phyloP scores from a whole-genome alignment of 1,140 invertebrate genomes.

The Leptinotarsa texana region DNA sequence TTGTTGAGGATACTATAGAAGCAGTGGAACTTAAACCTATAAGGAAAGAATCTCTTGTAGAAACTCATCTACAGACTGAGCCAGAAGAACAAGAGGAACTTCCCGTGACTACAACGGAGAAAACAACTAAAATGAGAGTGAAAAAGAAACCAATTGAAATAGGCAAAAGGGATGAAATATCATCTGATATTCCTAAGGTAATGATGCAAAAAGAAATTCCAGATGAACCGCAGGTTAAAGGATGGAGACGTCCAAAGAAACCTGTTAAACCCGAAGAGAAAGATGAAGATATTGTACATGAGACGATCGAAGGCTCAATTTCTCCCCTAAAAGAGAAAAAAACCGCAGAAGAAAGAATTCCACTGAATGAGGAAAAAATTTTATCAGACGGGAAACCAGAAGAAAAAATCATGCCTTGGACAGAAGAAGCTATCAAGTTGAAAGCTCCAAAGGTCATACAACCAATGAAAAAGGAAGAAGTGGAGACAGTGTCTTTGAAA shows the following conservation, averaged over 20 bases:
- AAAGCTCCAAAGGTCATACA: constrained; percentile 57
- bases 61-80: constrained; percentile 27
- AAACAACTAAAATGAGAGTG: neutral
- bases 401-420: constrained; percentile 42
- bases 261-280: constrained; percentile 22
- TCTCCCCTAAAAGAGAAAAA: constrained; percentile 54
- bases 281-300: constrained; percentile 17
- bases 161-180: constrained; percentile 10
- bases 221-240: constrained; percentile 23
- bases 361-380: constrained; percentile 28
- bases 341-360: constrained; percentile 51
- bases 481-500: constrained; percentile 57
- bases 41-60: constrained; percentile 38
- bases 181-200: constrained; percentile 6
- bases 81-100: constrained; percentile 41
- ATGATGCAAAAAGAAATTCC: neutral
- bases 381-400: constrained; percentile 51
- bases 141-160: constrained; percentile 25
- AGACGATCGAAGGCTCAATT: constrained; percentile 32
- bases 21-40: constrained; percentile 18
- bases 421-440: constrained; percentile 55
- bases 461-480: constrained; percentile 48
- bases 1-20: constrained; percentile 15
- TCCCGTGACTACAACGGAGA: too few species aligned
- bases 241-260: constrained; percentile 40